Evolutionary conservation across 2,888 invertebrate species (phyloP).

Genomic region (Pyrocoelia pectoralis): DNA sequence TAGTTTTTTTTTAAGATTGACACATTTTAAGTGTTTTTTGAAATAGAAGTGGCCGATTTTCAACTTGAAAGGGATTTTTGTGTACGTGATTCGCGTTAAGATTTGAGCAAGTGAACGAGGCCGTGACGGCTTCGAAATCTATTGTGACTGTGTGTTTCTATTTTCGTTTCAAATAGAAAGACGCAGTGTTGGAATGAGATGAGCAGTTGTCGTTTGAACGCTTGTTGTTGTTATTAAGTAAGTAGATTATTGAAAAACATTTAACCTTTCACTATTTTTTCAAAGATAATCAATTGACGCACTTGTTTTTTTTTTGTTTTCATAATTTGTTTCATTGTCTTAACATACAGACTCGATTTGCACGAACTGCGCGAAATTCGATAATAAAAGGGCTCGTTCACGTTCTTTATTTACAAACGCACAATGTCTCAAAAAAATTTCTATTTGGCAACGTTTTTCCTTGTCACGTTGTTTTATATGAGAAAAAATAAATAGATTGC

Average conservation of each 20-base stretch:
- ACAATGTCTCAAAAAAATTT: not conserved
- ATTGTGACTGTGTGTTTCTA: constrained; percentile 22
- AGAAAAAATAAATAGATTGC: not conserved
- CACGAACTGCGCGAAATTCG: constrained; percentile 25
- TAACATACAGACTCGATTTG: constrained; percentile 30
- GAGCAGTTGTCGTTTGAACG: no score
- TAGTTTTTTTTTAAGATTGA: no score
- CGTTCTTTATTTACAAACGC: not conserved
- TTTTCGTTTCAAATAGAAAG: constrained; percentile 9
- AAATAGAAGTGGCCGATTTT: no score
- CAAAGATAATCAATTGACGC: constrained; percentile 2
- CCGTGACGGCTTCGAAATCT: constrained; percentile 15
- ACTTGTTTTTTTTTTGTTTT: not conserved
- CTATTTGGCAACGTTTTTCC: not conserved
- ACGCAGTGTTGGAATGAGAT: no score
- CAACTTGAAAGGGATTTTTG: no score
- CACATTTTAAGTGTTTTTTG: no score
- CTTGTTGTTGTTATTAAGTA: no score
- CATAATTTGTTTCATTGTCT: not conserved
- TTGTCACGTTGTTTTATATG: no score
- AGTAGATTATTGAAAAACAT: no score
- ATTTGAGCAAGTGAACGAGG: no score
- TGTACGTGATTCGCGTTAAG: no score
- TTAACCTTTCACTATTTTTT: constrained; percentile 2
- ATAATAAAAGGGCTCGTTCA: constrained; percentile 33